These are phyloP conservation scores for Poecilia picta DNA, from an alignment of 2,797 vertebrate genomes.

Conservation along the genomic window DNA sequence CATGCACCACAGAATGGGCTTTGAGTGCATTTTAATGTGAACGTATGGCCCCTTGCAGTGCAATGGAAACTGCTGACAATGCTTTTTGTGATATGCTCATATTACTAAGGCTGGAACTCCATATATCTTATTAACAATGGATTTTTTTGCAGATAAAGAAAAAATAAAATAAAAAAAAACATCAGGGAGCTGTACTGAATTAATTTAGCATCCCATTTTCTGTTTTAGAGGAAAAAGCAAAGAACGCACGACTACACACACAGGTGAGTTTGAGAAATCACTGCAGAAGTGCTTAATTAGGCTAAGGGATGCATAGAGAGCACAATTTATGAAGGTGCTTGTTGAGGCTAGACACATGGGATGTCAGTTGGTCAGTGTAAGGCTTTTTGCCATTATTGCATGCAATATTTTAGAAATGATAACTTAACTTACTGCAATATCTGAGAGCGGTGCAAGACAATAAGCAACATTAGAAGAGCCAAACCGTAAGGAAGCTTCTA, in stretches of 20 bases:
- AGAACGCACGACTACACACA: neutral
- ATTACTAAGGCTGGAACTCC: constrained; percentile 1
- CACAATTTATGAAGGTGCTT: neutral
- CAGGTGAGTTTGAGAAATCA: constrained; percentile 7
- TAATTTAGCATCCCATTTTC: constrained; percentile 3
- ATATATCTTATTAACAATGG: constrained; percentile 14
- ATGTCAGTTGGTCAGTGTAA: neutral
- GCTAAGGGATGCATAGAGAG: constrained; percentile 1
- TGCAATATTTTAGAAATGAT: constrained; percentile 2
- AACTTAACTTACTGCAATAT: neutral
- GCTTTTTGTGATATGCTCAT: constrained; percentile 1
- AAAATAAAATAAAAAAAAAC: constrained; percentile 7
- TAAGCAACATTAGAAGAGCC: neutral
- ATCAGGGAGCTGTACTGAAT: neutral
- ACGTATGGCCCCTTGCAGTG: constrained; percentile 5
- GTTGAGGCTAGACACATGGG: neutral
- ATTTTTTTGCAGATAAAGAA: constrained; percentile 18
- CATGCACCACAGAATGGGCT: constrained; percentile 6
- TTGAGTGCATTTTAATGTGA: constrained; percentile 20
- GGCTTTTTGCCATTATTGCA: neutral
- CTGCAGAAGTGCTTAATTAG: constrained; percentile 22
- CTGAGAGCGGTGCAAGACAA: neutral
- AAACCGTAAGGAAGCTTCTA: neutral
- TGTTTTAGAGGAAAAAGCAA: constrained; percentile 8
- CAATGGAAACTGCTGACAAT: constrained; percentile 10